phyloP scores from a whole-genome alignment of 2,113 vertebrate species.

The Antechinus stuartii region DNA sequence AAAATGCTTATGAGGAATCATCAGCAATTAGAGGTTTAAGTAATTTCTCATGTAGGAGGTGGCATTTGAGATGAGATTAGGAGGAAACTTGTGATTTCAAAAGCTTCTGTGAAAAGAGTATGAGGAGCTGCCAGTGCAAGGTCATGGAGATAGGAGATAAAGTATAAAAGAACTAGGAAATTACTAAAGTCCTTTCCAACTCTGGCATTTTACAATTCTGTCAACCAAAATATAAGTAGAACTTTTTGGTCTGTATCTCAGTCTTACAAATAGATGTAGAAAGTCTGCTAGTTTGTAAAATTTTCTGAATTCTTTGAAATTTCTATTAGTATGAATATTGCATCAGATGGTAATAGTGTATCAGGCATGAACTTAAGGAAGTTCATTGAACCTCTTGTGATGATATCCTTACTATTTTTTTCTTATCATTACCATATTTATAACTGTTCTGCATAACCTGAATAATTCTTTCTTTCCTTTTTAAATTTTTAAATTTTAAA shows the following conservation, averaged over 20 bases:
- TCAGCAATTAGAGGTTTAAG: background rate
- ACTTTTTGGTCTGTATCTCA: background rate
- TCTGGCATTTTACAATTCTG: background rate
- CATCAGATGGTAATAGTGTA: background rate
- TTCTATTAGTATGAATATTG: background rate
- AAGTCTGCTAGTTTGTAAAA: background rate
- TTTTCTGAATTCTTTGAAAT: background rate
- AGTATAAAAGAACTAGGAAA: background rate
- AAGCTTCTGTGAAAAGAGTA: background rate
- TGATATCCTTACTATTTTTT: background rate
- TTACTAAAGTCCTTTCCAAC: background rate
- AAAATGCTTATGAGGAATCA: background rate
- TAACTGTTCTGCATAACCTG: background rate
- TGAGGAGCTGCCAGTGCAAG: background rate
- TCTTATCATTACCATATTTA: constrained; percentile 7
- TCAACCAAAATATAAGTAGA: background rate
- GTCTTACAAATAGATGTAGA: background rate
- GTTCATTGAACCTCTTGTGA: too few species aligned
- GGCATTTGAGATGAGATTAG: background rate
- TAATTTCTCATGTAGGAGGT: background rate
- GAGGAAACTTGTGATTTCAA: background rate
- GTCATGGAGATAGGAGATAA: background rate
- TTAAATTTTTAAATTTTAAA: background rate
- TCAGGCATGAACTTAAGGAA: background rate
- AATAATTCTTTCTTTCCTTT: background rate